Evolutionary conservation across 2,888 invertebrate species (phyloP), one percentile per base, ranked within the genome.

Genomic region (Caenorhabditis sinica): DNA sequence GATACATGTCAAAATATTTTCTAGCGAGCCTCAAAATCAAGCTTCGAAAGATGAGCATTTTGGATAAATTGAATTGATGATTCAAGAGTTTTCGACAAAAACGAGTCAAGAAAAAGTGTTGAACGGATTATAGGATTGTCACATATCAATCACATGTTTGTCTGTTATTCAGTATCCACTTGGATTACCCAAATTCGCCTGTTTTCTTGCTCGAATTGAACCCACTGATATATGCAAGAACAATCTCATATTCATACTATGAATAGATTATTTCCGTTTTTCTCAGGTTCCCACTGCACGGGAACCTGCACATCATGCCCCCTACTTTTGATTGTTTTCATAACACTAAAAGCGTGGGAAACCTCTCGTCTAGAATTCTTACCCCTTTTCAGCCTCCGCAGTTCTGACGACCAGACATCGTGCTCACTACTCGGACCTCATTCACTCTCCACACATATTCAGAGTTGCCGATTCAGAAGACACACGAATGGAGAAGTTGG

Each of bases 341-440:
- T 56, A 20, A n/a, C 51, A 36, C 40, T 20, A 33, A 36, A 66
- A 77, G 68, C 76, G 76, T 76, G 76, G 56, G 76, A 77, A 77
- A 53, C 49, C 61, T 36, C 68, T 68, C 68, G 68, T 68, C 68
- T 49, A 51, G 51, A 63, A 40, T 58, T 66, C 51, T 25, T 33
- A 20, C 25, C n/a, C 25, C 28, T n/a, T 75, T 75, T 58, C 75
- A 75, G 75, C 75, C 72, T 43, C 72, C 75, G 63, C 76, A 43
- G n/a, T n/a, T n/a, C 60, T 76, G 33, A 61, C 77, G 68, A 76
- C 76, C 77, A 79, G 77, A 79, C 77, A 71, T 71, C 77, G 77
- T 33, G 69, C 77, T 30, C 77, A 79, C 77, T 79, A 71, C 43
- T 79, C 77, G 25, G 77, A 79, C 40, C 77, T 79, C 43, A 80